Percentiles rank a stretch among this genome's conserved stretches.
Conservation (phyloP, 2,888 invertebrate genomes). For the Molorchus minor region DNA sequence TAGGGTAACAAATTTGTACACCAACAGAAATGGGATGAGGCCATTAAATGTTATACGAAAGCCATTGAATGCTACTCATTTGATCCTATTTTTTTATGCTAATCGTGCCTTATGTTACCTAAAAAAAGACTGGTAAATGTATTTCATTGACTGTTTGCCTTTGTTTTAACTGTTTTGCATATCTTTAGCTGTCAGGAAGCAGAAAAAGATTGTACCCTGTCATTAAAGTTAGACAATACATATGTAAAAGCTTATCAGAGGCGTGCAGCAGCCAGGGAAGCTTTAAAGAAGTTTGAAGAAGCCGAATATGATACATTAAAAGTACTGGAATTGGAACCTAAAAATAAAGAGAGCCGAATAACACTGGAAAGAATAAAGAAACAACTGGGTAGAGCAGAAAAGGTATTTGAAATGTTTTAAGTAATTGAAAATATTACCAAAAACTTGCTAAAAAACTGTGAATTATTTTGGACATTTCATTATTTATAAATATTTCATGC, state of each 20-base stretch:
- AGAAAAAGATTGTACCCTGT: constrained; percentile 82
- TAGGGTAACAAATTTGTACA: constrained; percentile 86
- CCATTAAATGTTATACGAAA: constrained; percentile 84
- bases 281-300: constrained; percentile 74
- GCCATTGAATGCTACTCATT: constrained; percentile 85
- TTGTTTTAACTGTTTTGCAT: constrained; percentile 3
- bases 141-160: not conserved
- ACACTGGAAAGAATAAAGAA: constrained; percentile 67
- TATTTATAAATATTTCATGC: too few relatives aligned
- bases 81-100: constrained; percentile 83
- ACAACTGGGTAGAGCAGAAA: constrained; percentile 30
- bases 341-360: constrained; percentile 74
- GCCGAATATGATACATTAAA: constrained; percentile 77
- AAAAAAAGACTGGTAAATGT: constrained; percentile 78
- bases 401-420: too few relatives aligned
- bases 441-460: too few relatives aligned
- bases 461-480: too few relatives aligned
- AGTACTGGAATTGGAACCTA: constrained; percentile 80
- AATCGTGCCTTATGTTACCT: constrained; percentile 89
- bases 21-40: constrained; percentile 81
- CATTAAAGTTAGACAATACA: constrained; percentile 78
- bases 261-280: constrained; percentile 79
- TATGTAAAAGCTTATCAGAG: constrained; percentile 89
- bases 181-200: constrained; percentile 71
- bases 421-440: too few relatives aligned